A percentile compares a stretch with the other conserved stretches of the same genome.
phyloP scores from a whole-genome alignment of 2,797 vertebrate species.

The Mormyrus hasselquistii region DNA sequence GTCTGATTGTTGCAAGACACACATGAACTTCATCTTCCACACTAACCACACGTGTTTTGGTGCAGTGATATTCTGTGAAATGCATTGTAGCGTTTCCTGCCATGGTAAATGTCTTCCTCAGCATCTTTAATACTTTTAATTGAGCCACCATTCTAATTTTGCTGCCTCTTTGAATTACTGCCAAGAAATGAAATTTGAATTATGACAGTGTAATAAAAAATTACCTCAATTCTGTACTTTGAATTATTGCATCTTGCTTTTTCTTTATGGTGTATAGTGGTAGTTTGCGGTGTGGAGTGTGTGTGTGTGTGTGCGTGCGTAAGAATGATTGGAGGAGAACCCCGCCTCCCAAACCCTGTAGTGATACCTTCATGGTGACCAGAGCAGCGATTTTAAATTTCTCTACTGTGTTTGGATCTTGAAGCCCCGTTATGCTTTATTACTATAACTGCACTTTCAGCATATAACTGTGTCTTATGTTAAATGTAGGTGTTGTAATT shows the following conservation, averaged over 20 bases:
- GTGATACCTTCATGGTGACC: not conserved
- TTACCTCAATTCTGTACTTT: slow-evolving; percentile 32
- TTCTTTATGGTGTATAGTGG: slow-evolving; percentile 18
- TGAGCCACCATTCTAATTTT: not conserved
- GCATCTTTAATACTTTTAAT: not conserved
- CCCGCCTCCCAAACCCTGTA: not conserved
- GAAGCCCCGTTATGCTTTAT: not conserved
- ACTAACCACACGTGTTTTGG: not conserved
- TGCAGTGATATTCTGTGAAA: not conserved
- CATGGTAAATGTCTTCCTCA: not conserved
- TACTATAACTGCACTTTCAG: not conserved
- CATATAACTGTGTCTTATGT: not conserved
- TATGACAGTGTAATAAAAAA: slow-evolving; percentile 32
- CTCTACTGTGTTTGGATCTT: not conserved
- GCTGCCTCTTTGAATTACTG: not conserved
- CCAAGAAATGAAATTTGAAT: not conserved
- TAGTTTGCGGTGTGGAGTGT: not conserved
- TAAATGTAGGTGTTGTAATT: not conserved
- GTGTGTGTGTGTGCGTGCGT: not conserved
- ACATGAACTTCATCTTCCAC: not conserved
- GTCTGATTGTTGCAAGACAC: not conserved
- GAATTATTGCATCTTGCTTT: slow-evolving; percentile 28
- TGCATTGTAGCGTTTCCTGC: not conserved
- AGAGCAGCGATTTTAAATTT: not conserved
- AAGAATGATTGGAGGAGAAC: not conserved